A percentile compares a stretch with the other conserved stretches of the same genome.
Conservation (phyloP, 53 echinoderm and acorn worm species). For the Arbacia lixula region DNA sequence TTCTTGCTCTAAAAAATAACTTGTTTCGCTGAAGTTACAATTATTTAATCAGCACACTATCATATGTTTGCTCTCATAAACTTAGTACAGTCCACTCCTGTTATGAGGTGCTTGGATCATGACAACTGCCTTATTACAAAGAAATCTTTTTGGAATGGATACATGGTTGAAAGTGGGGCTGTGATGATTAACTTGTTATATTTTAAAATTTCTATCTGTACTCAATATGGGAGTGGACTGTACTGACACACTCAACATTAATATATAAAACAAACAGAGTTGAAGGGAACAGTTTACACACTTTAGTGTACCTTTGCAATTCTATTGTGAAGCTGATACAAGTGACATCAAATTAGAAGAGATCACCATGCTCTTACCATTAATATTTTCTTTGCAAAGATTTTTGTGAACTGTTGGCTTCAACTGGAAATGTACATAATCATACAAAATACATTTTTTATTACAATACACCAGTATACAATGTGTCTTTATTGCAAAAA, state of each 20-base stretch:
- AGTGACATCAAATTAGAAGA: slow-evolving; percentile 19
- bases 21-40: slow-evolving; percentile 11
- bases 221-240: slow-evolving; percentile 15
- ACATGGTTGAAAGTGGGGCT: background rate
- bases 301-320: background rate
- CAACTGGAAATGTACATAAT: slow-evolving; percentile 20
- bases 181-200: slow-evolving; percentile 2
- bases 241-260: background rate
- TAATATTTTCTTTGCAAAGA: background rate
- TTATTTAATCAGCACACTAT: slow-evolving; percentile 6
- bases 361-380: background rate
- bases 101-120: slow-evolving; percentile 8
- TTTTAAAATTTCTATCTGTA: slow-evolving; percentile 11
- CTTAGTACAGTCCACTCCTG: slow-evolving; percentile 15
- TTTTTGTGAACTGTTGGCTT: slow-evolving; percentile 2
- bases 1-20: slow-evolving; percentile 12
- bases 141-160: background rate
- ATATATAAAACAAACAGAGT: background rate
- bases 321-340: slow-evolving; percentile 3
- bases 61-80: slow-evolving; percentile 12
- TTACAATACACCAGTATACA: slow-evolving; percentile 13
- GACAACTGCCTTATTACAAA: slow-evolving; percentile 12
- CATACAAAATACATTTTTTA: background rate
- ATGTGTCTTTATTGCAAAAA: slow-evolving; percentile 16
- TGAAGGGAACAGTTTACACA: slow-evolving; percentile 17